These are phyloP conservation scores for Cetoscarus ocellatus DNA, from an alignment of 2,797 vertebrate species.

Conservation along the genomic window DNA sequence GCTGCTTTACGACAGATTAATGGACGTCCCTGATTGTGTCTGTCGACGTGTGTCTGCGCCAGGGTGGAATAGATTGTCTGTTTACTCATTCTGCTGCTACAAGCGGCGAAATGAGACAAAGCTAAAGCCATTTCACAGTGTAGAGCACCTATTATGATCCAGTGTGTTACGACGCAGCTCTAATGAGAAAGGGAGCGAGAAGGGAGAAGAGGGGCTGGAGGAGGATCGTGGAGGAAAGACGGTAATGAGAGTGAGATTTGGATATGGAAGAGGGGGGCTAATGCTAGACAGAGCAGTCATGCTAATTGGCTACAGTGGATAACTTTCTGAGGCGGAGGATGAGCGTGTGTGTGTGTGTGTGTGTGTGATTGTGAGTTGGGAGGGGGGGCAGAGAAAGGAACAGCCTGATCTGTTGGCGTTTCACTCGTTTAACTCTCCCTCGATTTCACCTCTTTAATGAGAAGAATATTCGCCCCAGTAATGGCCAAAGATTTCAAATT, in stretches of 20 bases:
- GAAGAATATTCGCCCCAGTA: slow-evolving; percentile 69
- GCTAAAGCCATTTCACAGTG: slow-evolving; percentile 77
- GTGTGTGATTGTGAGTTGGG: slow-evolving; percentile 6
- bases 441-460: slow-evolving; percentile 76
- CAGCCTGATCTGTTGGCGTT: slow-evolving; percentile 65
- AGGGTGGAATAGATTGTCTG: slow-evolving; percentile 64
- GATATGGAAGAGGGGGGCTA: slow-evolving; percentile 53
- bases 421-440: slow-evolving; percentile 71
- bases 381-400: slow-evolving; percentile 43
- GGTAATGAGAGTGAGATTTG: slow-evolving; percentile 62
- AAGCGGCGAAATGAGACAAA: slow-evolving; percentile 71
- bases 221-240: slow-evolving; percentile 38
- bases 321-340: slow-evolving; percentile 68
- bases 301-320: slow-evolving; percentile 82
- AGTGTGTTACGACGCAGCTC: slow-evolving; percentile 63
- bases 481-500: slow-evolving; percentile 64
- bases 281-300: slow-evolving; percentile 75
- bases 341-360: slow-evolving; percentile 21
- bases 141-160: slow-evolving; percentile 78
- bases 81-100: slow-evolving; percentile 59
- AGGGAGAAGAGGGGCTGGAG: slow-evolving; percentile 54
- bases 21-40: slow-evolving; percentile 57
- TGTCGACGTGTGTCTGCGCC: slow-evolving; percentile 53
- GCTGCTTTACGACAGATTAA: slow-evolving; percentile 71
- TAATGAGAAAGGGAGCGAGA: slow-evolving; percentile 74